Evolutionary conservation across 92 coral and sea anemone genomes (phyloP), one percentile per base, ranked within the genome.

Genomic region (Anthopleura xanthogrammica): DNA sequence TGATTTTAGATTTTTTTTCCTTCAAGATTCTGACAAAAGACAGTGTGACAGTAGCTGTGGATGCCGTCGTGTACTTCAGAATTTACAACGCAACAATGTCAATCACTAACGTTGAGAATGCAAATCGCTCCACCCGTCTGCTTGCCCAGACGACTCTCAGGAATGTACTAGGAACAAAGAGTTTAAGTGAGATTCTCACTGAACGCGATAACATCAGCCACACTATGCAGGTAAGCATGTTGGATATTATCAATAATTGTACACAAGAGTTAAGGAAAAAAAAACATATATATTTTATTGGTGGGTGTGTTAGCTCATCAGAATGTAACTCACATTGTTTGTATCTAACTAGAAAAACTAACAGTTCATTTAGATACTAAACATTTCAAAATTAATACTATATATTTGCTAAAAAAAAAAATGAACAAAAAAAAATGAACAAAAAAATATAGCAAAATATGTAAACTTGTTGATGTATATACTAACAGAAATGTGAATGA

Each of bases 21-120:
- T 23, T 39, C 5, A 75, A 94, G 98, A 89, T 92, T 77, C 80
- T 92, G 72, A 91, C 98, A 17, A 94, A 94, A 73, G 98, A 94
- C 92, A 94, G 98, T 81, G 98, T 95, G 78, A 95, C 98, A 12
- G 95, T 95, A 0, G 97, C 98, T 12, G 98, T 95, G 42, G 98
- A 95, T 90, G 98, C 98, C 23, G 98, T 95, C 12, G 98, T 95
- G 46, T 95, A 95, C 77, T 95, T 93, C 87, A 95, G 93, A 86
- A 95, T 95, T 82, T 85, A 92, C 83, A 91, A 95, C 83, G 97
- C 97, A n/a, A 95, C 98, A 17, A 95, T 93, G 95, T 93, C 98
- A 11, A 93, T 95, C 83, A 95, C 95, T 36, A 95, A 95, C 77
- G 98, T 95, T 76, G 94, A 93, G 83, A 95, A 95, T 84, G 98